Base-by-base conservation (phyloP, 2,888 invertebrate genomes). In the Hoplodrina blanda region DNA sequence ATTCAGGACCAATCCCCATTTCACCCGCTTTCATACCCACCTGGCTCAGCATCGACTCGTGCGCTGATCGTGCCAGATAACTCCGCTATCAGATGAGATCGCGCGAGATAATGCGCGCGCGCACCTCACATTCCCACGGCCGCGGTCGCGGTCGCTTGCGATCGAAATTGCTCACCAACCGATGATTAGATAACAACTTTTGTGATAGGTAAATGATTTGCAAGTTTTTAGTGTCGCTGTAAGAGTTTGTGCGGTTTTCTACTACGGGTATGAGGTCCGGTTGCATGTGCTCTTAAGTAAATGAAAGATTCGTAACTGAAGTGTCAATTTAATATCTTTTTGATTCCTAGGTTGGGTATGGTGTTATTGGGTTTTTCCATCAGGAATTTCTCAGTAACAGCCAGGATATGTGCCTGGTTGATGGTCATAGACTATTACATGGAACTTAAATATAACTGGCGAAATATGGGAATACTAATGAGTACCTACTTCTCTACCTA, bases 71-170 rank as follows among this genome's bases (percentile, higher is more conserved):
- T 87, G 90, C 84, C 80, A 81, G 91, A 91, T 91, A 91, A 75
- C 85, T 82, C 83, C 75, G 80, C 79, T 91, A 93, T 92, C 93
- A 86, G 91, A 90, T 91, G 87, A 88, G 91, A 92, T 92, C 81
- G 89, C 83, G 86, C 83, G 82, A 74, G 91, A 91, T 90, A 88
- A 73, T 81, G 84, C 81, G 80, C 84, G 78, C 85, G 83, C 85
- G 83, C 86, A 82, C 82, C 83, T 73, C 74, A 82, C 85, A 88
- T 91, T 90, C 90, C 90, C 90, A 90, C 90, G 90, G 78, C 83
- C 80, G 83, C 78, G 85, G 85, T 75, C 88, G 85, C 84, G 78
- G 82, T 78, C 83, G 72, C 75, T 71, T 76, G 78, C 86, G 82
- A 73, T 81, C 87, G 75, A 80, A 84, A 86, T 85, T 81, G 88